Base-by-base conservation (phyloP, 2,888 invertebrate species). In the Dasypolia templi region DNA sequence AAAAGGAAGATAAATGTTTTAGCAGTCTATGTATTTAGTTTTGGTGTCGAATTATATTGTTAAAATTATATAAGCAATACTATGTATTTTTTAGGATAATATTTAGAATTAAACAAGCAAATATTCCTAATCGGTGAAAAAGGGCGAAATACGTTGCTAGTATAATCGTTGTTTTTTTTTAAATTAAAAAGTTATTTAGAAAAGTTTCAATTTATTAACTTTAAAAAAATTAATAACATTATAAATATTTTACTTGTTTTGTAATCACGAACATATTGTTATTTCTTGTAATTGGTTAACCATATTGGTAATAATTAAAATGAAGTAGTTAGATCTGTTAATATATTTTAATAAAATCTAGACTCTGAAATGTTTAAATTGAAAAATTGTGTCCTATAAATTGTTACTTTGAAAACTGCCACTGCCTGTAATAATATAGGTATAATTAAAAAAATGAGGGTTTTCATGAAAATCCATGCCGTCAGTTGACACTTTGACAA, bases 251-350 rank as follows among this genome's bases (percentile, higher is more conserved):
- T 56, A 81, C 76, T 82, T 64, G 76, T 81, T 76, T 82, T 80
- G 9, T 26, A 77, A 77, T 63, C 44, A 64, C 17, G 44, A 58
- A 62, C 35, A 55, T 62, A 56, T 79, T 79, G 83, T 83, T 83
- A 72, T 83, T 61, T 72, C 61, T 71, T 65, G 26, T 55, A 71
- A 61, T 78, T 83, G 59, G 83, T 78, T 78, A 69, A 42, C 78
- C 62, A 51, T 63, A 77, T 82, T 77, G 69, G 67, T 73, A 72
- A 83, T 73, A 72, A 83, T 55, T 55, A 56, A 70, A 44, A 55
- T 68, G 26, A 68, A 35, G 3, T 83, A 53, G 58, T 42, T 78
- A 83, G 83, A 83, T 83, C 70, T 78, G 78, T 78, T 83, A 49
- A 56, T 58, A 35, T 61, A 82, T 46, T 63, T 35, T 35, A 78